These are phyloP conservation scores for Atta colombica DNA, from an alignment of 1,140 invertebrate genomes.

Conservation along the genomic window DNA sequence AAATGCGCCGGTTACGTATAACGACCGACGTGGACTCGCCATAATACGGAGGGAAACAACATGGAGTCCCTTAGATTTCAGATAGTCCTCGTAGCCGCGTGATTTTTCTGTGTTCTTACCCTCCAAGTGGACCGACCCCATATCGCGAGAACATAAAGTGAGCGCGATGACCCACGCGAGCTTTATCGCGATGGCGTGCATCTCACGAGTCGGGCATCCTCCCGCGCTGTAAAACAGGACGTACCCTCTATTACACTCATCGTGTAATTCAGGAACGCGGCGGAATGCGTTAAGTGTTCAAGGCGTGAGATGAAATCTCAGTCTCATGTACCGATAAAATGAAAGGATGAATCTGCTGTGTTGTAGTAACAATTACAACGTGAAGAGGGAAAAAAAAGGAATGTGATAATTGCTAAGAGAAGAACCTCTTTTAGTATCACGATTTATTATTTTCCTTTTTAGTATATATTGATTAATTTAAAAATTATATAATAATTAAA, in stretches of 20 bases:
- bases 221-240: conserved; percentile 49
- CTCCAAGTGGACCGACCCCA: conserved; percentile 50
- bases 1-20: conserved; percentile 56
- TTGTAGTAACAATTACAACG: conserved; percentile 24
- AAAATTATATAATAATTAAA: neutral
- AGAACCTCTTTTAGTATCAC: neutral
- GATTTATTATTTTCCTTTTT: neutral
- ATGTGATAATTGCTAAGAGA: conserved; percentile 5
- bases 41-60: conserved; percentile 42
- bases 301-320: conserved; percentile 36
- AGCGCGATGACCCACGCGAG: conserved; percentile 52
- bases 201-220: conserved; percentile 32
- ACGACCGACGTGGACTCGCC: conserved; percentile 49
- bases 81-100: conserved; percentile 38
- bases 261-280: conserved; percentile 38
- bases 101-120: conserved; percentile 56
- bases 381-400: neutral
- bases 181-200: conserved; percentile 62
- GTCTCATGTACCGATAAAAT: neutral
- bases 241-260: conserved; percentile 45
- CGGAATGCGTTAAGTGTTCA: conserved; percentile 43
- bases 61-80: conserved; percentile 58
- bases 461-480: neutral
- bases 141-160: conserved; percentile 58
- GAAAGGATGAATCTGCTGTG: neutral